A percentile compares a stretch with the other conserved stretches of the same genome.
These are phyloP conservation scores for Drosophila differens DNA, from an alignment of 2,888 invertebrate species.

Conservation along the genomic window DNA sequence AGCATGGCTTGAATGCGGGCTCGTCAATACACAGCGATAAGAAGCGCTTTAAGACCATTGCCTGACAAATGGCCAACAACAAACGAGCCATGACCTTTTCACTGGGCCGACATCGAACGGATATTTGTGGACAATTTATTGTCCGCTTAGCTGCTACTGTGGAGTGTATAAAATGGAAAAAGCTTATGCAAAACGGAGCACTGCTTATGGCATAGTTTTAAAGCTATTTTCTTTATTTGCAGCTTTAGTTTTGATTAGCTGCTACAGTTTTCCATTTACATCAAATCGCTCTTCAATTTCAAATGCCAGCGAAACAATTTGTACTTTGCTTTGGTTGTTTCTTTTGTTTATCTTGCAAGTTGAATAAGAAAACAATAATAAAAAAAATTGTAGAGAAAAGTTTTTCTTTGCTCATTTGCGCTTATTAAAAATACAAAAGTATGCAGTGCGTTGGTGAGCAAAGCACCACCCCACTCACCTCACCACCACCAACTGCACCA, in stretches of 20 bases:
- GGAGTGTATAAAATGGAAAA: conserved; percentile 46
- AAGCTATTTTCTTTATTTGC: conserved; percentile 59
- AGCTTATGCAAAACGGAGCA: conserved; percentile 34
- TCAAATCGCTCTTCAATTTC: conserved; percentile 41
- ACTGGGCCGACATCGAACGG: neutral
- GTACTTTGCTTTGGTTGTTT: conserved; percentile 16
- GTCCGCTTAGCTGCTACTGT: conserved; percentile 1
- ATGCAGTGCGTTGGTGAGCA: conserved; percentile 23
- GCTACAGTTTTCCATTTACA: conserved; percentile 42
- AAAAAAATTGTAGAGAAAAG: conserved; percentile 35
- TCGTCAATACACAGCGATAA: conserved; percentile 52
- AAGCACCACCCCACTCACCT: conserved; percentile 76
- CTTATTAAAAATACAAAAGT: conserved; percentile 73
- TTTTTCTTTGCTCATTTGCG: conserved; percentile 56
- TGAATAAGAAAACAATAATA: conserved; percentile 11
- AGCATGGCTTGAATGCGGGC: conserved; percentile 36
- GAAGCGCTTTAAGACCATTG: conserved; percentile 28
- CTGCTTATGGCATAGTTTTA: conserved; percentile 13
- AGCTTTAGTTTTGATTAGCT: conserved; percentile 68
- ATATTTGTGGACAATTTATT: conserved; percentile 32
- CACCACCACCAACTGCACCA: neutral
- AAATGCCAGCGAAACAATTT: conserved; percentile 23
- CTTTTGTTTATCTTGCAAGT: conserved; percentile 60
- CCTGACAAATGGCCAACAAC: conserved; percentile 46
- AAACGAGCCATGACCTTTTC: conserved; percentile 33